Conservation (phyloP, 1,140 invertebrate species). For the Diabrotica undecimpunctata region DNA sequence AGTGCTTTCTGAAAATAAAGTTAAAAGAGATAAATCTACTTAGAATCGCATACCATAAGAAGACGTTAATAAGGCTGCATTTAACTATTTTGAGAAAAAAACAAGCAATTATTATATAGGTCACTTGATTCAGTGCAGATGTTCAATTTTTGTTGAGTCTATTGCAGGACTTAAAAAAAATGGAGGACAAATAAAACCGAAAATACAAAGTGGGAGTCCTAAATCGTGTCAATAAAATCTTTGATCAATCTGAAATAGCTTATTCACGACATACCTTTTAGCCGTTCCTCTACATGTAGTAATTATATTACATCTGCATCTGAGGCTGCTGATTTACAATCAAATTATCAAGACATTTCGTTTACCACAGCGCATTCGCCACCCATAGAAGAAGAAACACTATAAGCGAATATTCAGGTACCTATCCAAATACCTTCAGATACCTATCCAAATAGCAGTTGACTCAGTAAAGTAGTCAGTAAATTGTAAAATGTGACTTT, state of each 20-base stretch:
- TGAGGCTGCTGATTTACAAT: conserved; percentile 18
- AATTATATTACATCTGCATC: conserved; percentile 13
- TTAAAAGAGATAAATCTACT: conserved; percentile 14
- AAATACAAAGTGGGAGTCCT: conserved; percentile 30
- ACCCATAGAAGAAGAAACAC: conserved; percentile 15
- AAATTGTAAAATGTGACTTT: conserved; percentile 18
- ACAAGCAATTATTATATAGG: conserved; percentile 17
- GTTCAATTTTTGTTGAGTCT: conserved; percentile 26
- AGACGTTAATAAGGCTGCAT: conserved; percentile 17
- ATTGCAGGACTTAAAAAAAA: conserved; percentile 31
- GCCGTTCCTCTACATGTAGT: conserved; percentile 19
- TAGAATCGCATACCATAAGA: conserved; percentile 14
- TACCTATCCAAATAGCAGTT: conserved; percentile 10
- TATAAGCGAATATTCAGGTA: conserved; percentile 16
- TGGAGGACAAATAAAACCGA: conserved; percentile 25
- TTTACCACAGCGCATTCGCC: conserved; percentile 11
- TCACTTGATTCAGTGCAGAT: conserved; percentile 21
- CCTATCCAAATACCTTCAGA: conserved; percentile 6
- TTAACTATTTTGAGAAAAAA: conserved; percentile 17
- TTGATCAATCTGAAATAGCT: conserved; percentile 17
- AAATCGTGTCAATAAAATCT: conserved; percentile 22
- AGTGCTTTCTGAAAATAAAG: conserved; percentile 10
- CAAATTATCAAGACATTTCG: conserved; percentile 15
- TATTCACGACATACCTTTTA: conserved; percentile 15
- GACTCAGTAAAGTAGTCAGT: conserved; percentile 11